A percentile compares a stretch with the other conserved stretches of the same genome.
phyloP scores from a whole-genome alignment of 2,797 vertebrate species.

The Cossypha polioptera region DNA sequence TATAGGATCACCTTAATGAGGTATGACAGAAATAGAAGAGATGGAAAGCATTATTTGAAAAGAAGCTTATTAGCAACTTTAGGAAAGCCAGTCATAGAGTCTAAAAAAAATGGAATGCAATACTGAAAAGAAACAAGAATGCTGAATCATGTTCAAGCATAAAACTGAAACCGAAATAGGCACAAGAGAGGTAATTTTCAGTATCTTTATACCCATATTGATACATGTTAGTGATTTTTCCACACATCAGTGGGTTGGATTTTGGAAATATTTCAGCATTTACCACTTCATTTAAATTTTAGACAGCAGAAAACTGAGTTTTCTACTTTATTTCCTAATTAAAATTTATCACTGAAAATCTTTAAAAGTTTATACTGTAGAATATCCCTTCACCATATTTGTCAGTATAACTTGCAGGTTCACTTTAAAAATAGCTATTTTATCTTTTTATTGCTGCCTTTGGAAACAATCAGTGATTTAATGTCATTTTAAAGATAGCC shows the following conservation, averaged over 20 bases:
- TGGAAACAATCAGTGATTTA: neutral
- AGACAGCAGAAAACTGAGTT: neutral
- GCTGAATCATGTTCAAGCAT: neutral
- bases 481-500: slow-evolving; percentile 9
- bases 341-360: neutral
- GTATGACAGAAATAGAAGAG: slow-evolving; percentile 28
- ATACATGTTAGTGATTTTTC: neutral
- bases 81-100: neutral
- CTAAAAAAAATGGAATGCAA: neutral
- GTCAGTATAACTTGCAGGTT: neutral
- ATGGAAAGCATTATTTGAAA: neutral
- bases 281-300: neutral
- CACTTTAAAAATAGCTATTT: neutral
- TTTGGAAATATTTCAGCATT: neutral
- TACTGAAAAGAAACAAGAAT: neutral
- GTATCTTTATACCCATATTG: neutral
- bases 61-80: neutral
- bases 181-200: neutral
- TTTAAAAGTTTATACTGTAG: neutral
- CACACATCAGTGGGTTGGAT: neutral
- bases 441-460: neutral
- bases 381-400: neutral
- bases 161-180: neutral
- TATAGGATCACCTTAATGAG: slow-evolving; percentile 51
- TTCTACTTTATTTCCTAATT: neutral